Conservation (phyloP, 2,113 vertebrate genomes). For the Corythoichthys intestinalis region DNA sequence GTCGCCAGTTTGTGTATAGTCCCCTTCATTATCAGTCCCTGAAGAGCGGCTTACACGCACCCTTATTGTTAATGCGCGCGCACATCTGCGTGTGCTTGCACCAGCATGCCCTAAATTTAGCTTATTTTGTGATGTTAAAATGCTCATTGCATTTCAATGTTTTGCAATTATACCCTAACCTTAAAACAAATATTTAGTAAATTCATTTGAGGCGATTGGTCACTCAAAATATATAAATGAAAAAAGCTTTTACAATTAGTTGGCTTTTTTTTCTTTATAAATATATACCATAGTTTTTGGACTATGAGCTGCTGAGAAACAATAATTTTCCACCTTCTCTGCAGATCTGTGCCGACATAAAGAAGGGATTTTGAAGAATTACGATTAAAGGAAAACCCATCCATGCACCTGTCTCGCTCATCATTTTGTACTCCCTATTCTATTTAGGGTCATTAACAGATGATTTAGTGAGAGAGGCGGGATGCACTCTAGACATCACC, state of each 20-base stretch:
- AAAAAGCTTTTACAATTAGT: background rate
- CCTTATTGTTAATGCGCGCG: slow-evolving; percentile 1
- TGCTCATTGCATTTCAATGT: slow-evolving; percentile 58
- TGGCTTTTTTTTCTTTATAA: background rate
- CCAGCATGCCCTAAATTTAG: slow-evolving; percentile 9
- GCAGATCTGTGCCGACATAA: too few species aligned
- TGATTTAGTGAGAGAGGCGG: too few species aligned
- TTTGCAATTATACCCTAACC: slow-evolving; percentile 7
- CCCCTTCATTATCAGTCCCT: slow-evolving; percentile 59
- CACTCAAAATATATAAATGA: background rate
- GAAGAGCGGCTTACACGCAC: slow-evolving; percentile 35
- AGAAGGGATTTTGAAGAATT: too few species aligned
- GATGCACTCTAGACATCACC: too few species aligned
- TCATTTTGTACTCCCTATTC: too few species aligned
- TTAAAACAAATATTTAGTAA: background rate
- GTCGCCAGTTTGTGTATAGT: slow-evolving; percentile 43
- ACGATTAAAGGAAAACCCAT: too few species aligned
- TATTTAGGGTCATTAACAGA: too few species aligned
- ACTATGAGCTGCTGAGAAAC: too few species aligned
- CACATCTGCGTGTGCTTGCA: slow-evolving; percentile 12
- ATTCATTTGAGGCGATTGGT: background rate
- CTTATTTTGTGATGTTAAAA: slow-evolving; percentile 53
- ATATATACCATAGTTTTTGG: background rate
- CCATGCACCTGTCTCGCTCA: too few species aligned
- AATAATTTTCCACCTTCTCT: too few species aligned